These are phyloP conservation scores for Clepsis dumicolana DNA, from an alignment of 2,888 invertebrate genomes.

Conservation along the genomic window DNA sequence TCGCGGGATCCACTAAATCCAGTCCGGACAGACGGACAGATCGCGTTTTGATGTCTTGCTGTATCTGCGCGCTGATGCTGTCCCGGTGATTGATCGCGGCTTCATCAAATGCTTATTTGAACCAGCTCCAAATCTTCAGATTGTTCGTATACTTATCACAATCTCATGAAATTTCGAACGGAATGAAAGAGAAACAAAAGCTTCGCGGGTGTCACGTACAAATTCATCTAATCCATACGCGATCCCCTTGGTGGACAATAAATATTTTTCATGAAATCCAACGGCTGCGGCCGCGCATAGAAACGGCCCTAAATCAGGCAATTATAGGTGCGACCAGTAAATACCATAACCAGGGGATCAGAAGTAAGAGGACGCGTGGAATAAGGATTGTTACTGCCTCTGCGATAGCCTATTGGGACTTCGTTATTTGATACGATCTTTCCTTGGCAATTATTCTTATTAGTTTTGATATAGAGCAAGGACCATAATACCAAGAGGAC, in stretches of 20 bases:
- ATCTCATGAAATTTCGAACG: slow-evolving; percentile 7
- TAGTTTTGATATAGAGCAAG: slow-evolving; percentile 33
- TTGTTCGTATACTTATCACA: slow-evolving; percentile 12
- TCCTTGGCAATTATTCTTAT: slow-evolving; percentile 41
- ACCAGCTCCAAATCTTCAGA: slow-evolving; percentile 6
- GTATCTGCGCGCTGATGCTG: slow-evolving; percentile 52
- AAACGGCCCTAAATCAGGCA: slow-evolving; percentile 84
- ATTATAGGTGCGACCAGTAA: slow-evolving; percentile 82
- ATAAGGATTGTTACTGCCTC: slow-evolving; percentile 50
- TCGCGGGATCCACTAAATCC: slow-evolving; percentile 69
- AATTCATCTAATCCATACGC: slow-evolving; percentile 78
- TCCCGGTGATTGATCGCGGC: slow-evolving; percentile 59
- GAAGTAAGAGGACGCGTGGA: slow-evolving; percentile 51
- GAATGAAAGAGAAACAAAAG: slow-evolving; percentile 34
- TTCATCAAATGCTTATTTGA: slow-evolving; percentile 29
- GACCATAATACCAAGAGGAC: no score
- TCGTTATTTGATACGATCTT: slow-evolving; percentile 39
- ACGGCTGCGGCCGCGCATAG: slow-evolving; percentile 74
- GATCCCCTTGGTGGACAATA: slow-evolving; percentile 73
- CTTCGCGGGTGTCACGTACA: slow-evolving; percentile 70
- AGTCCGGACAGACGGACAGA: slow-evolving; percentile 64
- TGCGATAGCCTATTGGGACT: slow-evolving; percentile 50
- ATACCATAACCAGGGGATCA: slow-evolving; percentile 80
- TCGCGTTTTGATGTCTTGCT: slow-evolving; percentile 62
- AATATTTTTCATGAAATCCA: slow-evolving; percentile 84